These are phyloP conservation scores for Hedya salicella DNA, from an alignment of 2,888 invertebrate genomes.

Conservation along the genomic window DNA sequence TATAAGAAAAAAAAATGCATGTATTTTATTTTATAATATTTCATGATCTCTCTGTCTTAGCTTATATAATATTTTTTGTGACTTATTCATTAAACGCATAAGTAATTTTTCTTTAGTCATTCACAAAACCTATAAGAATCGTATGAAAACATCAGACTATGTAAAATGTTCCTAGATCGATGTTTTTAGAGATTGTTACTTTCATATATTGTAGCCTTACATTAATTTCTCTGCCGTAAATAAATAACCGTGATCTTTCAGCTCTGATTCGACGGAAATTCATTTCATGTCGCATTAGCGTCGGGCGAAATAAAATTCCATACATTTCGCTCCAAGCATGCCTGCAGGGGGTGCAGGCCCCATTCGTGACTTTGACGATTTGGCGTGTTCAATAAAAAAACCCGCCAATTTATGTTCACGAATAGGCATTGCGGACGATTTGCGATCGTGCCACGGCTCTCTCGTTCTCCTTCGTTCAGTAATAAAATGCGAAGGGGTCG, in stretches of 20 bases:
- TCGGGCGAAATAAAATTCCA: conserved; percentile 38
- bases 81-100: no score
- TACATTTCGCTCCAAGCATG: conserved; percentile 24
- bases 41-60: no score
- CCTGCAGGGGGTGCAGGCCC: conserved; percentile 39
- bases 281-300: conserved; percentile 40
- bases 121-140: no score
- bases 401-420: conserved; percentile 45
- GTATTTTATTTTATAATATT: no score
- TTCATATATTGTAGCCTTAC: background rate
- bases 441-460: conserved; percentile 38
- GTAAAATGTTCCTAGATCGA: no score
- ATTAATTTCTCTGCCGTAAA: conserved; percentile 7
- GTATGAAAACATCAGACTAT: no score
- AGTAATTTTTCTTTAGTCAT: no score
- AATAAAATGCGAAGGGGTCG: conserved; percentile 40
- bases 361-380: conserved; percentile 47
- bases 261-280: conserved; percentile 37
- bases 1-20: no score
- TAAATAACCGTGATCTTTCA: conserved; percentile 11
- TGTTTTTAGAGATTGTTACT: no score
- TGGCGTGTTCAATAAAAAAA: conserved; percentile 47
- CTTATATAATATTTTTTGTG: no score
- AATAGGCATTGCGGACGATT: conserved; percentile 47
- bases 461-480: conserved; percentile 35